Percentiles rank a stretch among this genome's conserved stretches.
Evolutionary conservation across 2,888 invertebrate species (phyloP).

Genomic region (Leuctra nigra): DNA sequence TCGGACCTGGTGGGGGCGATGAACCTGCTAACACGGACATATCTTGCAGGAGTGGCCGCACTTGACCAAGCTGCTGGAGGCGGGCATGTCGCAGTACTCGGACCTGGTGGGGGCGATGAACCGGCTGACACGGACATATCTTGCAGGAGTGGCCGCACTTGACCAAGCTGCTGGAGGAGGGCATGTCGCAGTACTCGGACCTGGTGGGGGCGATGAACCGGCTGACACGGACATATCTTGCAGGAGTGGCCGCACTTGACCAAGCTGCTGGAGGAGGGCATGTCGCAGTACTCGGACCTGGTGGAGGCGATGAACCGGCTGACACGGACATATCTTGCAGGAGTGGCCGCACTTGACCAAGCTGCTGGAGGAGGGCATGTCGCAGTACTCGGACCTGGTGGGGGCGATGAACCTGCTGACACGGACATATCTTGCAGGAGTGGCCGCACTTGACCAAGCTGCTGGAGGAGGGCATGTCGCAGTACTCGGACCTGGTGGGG

Average conservation of each 20-base stretch:
- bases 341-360: not conserved
- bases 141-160: not conserved
- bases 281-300: conserved; percentile 81
- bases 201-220: conserved; percentile 83
- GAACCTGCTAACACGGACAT: no score
- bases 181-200: conserved; percentile 83
- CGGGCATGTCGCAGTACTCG: conserved; percentile 73
- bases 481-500: conserved; percentile 83
- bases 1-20: conserved; percentile 86
- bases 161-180: not conserved
- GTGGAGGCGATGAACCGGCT: conserved; percentile 85
- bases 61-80: not conserved
- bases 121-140: no score
- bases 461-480: conserved; percentile 51
- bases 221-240: no score
- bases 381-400: conserved; percentile 79
- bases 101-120: conserved; percentile 88
- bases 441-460: not conserved
- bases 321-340: no score
- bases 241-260: not conserved
- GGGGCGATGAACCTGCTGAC: conserved; percentile 89
- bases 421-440: no score
- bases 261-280: conserved; percentile 42
- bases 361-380: conserved; percentile 48
- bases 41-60: no score